phyloP scores from a whole-genome alignment of 1,140 invertebrate species.

The Orussus abietinus region DNA sequence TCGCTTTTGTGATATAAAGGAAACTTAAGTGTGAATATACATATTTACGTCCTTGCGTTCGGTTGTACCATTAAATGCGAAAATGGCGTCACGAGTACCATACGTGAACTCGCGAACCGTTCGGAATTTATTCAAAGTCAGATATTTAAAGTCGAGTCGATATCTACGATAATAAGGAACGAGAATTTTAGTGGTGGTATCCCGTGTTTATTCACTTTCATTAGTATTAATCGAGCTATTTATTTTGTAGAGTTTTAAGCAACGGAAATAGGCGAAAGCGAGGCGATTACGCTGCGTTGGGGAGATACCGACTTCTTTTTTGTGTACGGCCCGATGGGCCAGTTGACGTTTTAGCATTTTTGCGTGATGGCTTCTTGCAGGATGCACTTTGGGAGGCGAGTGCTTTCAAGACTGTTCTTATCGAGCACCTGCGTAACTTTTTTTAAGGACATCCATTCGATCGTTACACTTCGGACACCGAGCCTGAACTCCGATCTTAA shows the following conservation, averaged over 20 bases:
- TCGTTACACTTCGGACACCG: no score
- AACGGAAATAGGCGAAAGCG: constrained; percentile 20
- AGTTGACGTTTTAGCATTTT: constrained; percentile 14
- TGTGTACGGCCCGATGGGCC: constrained; percentile 27
- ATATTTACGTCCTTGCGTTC: constrained; percentile 3
- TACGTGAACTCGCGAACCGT: constrained; percentile 15
- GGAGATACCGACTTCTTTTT: constrained; percentile 23
- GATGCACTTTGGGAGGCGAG: no score
- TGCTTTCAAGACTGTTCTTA: no score
- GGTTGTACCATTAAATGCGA: constrained; percentile 7
- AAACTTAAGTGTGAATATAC: constrained; percentile 7
- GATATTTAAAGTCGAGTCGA: constrained; percentile 7
- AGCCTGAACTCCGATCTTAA: no score
- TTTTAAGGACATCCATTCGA: no score
- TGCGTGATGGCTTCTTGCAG: constrained; percentile 3
- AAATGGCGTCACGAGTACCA: constrained; percentile 8
- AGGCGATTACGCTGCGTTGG: constrained; percentile 24
- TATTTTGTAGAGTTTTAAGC: constrained; percentile 31
- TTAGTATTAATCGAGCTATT: constrained; percentile 25
- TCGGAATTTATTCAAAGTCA: constrained; percentile 21
- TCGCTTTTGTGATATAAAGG: constrained; percentile 16
- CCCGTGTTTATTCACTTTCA: constrained; percentile 16
- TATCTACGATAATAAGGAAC: constrained; percentile 9
- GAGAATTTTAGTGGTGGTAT: constrained; percentile 11
- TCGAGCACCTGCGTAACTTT: constrained; percentile 2